A percentile compares a stretch with the other conserved stretches of the same genome.
Conservation (phyloP, 2,888 invertebrate genomes). For the Morpho achilles region DNA sequence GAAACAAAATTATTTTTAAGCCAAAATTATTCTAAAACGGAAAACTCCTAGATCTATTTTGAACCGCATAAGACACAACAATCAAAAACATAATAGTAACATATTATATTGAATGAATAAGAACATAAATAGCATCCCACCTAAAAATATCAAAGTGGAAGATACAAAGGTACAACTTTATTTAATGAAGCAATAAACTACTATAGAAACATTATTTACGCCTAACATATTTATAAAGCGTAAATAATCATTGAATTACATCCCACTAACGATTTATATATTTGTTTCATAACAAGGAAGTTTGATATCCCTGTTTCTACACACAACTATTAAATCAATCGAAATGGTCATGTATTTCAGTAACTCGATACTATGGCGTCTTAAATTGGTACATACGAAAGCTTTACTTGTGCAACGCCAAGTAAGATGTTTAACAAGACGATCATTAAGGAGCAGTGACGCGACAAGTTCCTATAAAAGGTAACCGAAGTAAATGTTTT, state of each 20-base stretch:
- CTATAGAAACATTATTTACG: neutral
- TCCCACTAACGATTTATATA: no score
- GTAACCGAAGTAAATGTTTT: constrained; percentile 43
- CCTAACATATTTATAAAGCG: neutral
- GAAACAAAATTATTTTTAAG: no score
- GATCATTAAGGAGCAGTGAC: constrained; percentile 34
- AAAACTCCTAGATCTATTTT: no score
- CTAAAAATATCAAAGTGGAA: no score
- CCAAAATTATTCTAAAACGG: no score
- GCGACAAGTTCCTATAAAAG: constrained; percentile 51
- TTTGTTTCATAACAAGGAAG: no score
- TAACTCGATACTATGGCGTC: constrained; percentile 14
- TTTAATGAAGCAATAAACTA: no score
- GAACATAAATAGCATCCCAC: no score
- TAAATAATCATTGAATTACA: neutral
- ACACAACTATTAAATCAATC: constrained; percentile 5
- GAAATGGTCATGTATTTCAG: constrained; percentile 8
- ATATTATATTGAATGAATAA: no score
- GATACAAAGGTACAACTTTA: no score
- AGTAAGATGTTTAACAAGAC: constrained; percentile 35
- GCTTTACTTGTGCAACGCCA: constrained; percentile 29
- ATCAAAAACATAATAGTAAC: no score
- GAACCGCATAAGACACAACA: no score
- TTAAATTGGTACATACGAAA: constrained; percentile 32
- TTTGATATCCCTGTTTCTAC: neutral